Percentiles rank a stretch among this genome's conserved stretches.
These are phyloP conservation scores for Drosophila simulans DNA, from an alignment of 1,140 invertebrate genomes.

Conservation along the genomic window DNA sequence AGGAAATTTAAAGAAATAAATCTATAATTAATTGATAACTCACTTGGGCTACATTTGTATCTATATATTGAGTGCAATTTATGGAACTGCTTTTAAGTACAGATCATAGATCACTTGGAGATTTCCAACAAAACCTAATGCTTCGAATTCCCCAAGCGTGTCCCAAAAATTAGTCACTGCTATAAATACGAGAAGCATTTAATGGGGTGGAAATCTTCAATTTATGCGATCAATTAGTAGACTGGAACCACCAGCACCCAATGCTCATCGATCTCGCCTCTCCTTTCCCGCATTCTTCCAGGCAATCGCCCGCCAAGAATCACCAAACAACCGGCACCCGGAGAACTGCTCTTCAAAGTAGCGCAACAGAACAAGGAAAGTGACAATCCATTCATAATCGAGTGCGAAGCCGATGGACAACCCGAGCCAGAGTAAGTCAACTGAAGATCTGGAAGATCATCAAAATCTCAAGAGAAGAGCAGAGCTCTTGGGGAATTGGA, in stretches of 20 bases:
- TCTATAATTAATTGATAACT: neutral
- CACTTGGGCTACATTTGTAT: constrained; percentile 4
- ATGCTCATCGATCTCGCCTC: constrained; percentile 12
- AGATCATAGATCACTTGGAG: constrained; percentile 26
- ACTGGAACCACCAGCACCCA: neutral
- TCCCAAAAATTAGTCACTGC: constrained; percentile 34
- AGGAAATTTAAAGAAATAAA: constrained; percentile 17
- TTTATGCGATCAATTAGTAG: constrained; percentile 74
- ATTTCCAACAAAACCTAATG: constrained; percentile 1
- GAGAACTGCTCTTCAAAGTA: constrained; percentile 96
- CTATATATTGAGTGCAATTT: neutral
- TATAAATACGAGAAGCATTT: constrained; percentile 36
- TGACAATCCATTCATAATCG: constrained; percentile 97
- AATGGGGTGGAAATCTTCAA: constrained; percentile 16
- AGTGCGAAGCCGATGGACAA: constrained; percentile 97
- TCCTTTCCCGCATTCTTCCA: constrained; percentile 63
- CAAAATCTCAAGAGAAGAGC: too few species aligned
- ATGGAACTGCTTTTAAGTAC: neutral
- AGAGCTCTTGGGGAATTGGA: neutral
- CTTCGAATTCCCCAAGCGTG: neutral
- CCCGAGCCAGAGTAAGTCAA: constrained; percentile 92
- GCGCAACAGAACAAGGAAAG: constrained; percentile 91
- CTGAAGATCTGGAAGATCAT: neutral
- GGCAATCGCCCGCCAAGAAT: constrained; percentile 94
- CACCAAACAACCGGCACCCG: constrained; percentile 94